These are phyloP conservation scores for Lepidonotus clava DNA, from an alignment of 2,888 invertebrate genomes.

Conservation along the genomic window DNA sequence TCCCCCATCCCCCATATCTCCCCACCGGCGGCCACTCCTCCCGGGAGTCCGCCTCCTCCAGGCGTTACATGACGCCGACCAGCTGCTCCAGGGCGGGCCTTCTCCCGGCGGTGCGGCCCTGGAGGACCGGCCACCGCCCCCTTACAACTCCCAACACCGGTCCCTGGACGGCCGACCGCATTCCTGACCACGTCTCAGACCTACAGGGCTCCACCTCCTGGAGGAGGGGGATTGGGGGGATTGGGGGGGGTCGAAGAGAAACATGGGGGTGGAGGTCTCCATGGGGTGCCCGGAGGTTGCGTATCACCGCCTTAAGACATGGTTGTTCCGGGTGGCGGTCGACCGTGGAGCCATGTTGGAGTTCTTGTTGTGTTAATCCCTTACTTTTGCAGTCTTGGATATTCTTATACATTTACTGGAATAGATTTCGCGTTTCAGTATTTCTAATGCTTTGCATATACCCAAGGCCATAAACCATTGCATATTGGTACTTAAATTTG, in stretches of 20 bases:
- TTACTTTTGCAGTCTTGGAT: too few relatives aligned
- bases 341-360: too few relatives aligned
- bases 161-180: neutral
- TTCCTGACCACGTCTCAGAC: neutral
- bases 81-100: constrained; percentile 2
- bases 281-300: neutral
- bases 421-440: too few relatives aligned
- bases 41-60: constrained; percentile 19
- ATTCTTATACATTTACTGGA: too few relatives aligned
- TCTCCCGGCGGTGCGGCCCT: neutral
- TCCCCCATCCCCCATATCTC: neutral
- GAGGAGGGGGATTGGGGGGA: too few relatives aligned
- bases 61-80: constrained; percentile 30
- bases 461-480: too few relatives aligned
- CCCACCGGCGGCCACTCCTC: neutral
- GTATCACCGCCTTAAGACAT: too few relatives aligned
- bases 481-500: too few relatives aligned
- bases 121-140: neutral
- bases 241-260: neutral
- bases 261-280: neutral
- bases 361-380: too few relatives aligned
- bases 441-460: too few relatives aligned
- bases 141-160: constrained; percentile 31
- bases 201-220: too few relatives aligned
- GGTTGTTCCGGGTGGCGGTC: too few relatives aligned